phyloP scores from a whole-genome alignment of 2,113 vertebrate genomes.

The Podarcis cretensis region DNA sequence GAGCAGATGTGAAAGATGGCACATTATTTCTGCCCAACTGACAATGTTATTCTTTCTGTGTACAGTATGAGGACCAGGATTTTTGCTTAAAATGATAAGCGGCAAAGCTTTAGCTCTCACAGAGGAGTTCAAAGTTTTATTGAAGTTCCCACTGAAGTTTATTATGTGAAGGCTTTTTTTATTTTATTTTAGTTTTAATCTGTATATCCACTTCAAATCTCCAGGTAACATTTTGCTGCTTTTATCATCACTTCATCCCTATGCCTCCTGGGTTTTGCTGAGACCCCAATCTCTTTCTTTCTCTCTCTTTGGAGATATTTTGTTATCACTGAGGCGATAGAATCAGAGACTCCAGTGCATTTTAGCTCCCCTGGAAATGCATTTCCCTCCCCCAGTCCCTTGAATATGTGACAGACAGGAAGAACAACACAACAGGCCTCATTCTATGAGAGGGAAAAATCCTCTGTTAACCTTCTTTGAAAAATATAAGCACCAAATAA shows the following conservation, averaged over 20 bases:
- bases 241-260: constrained; percentile 25
- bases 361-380: neutral
- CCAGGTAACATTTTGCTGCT: constrained; percentile 36
- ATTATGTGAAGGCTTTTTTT: constrained; percentile 9
- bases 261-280: constrained; percentile 10
- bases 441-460: neutral
- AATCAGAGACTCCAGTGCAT: constrained; percentile 12
- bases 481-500: neutral
- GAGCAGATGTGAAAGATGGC: constrained; percentile 3
- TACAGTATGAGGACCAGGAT: neutral
- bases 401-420: neutral
- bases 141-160: constrained; percentile 21
- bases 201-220: constrained; percentile 32
- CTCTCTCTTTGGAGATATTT: neutral
- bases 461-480: neutral
- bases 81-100: neutral
- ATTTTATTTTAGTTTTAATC: constrained; percentile 29
- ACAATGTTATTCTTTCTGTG: constrained; percentile 4
- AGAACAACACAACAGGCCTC: neutral
- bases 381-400: neutral
- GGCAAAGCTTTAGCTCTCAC: neutral
- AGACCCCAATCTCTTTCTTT: neutral
- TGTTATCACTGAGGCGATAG: constrained; percentile 23
- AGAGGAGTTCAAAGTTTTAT: constrained; percentile 14
- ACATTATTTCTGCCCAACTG: constrained; percentile 3